Evolutionary conservation across 2,888 invertebrate genomes (phyloP).

Genomic region (Sinhomidia bicolor): DNA sequence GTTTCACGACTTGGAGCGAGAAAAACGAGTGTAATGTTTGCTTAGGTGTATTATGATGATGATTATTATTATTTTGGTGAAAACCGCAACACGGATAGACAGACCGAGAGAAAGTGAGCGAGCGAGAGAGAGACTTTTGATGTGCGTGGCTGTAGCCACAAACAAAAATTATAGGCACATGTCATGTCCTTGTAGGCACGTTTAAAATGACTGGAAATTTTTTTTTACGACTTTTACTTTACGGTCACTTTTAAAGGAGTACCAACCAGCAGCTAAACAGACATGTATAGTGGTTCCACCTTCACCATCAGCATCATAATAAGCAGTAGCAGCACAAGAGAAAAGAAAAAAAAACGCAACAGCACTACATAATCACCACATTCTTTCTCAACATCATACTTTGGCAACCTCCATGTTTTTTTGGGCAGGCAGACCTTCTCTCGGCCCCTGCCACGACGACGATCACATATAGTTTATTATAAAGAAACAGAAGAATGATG

Average conservation of each 20-base stretch:
- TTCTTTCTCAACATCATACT: neutral
- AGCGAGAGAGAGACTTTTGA: constrained; percentile 30
- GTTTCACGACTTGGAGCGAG: no score
- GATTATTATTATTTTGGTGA: constrained; percentile 16
- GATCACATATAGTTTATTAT: neutral
- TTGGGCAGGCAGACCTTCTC: neutral
- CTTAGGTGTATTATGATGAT: no score
- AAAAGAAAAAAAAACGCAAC: neutral
- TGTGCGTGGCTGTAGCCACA: constrained; percentile 9
- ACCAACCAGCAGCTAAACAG: neutral
- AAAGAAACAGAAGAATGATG: neutral
- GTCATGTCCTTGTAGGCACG: neutral
- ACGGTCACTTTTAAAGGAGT: constrained; percentile 62
- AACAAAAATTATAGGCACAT: no score
- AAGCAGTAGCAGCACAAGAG: no score
- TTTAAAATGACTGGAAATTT: constrained; percentile 59
- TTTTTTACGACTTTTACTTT: constrained; percentile 71
- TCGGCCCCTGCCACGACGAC: neutral
- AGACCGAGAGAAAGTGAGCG: no score
- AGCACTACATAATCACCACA: neutral
- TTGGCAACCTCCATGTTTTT: neutral
- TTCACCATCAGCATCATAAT: constrained; percentile 29
- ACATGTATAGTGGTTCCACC: no score
- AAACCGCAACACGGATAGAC: neutral
- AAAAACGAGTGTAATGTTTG: no score